Evolutionary conservation across 1,140 invertebrate genomes (phyloP), one percentile per base, ranked within the genome.

Genomic region (Paramacrobiotus metropolitanus): DNA sequence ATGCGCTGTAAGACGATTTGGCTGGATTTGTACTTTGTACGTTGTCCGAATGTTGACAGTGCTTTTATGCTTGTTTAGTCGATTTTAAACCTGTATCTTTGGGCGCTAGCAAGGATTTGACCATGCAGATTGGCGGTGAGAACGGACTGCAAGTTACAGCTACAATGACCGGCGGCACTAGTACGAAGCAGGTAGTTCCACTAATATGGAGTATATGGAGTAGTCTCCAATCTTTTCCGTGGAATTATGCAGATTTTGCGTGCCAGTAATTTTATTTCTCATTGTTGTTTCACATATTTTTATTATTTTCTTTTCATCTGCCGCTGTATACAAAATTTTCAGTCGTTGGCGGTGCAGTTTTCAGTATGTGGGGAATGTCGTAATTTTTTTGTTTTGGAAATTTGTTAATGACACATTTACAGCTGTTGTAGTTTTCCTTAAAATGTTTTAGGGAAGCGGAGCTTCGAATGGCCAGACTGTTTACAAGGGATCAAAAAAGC

Each of bases 71-170:
- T 65, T 79, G 21, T 24, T 21, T 65, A 91, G 87, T 88, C 85
- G 90, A 96, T 75, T 96, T 96, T 71, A 94, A 94, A 73, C 90
- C 91, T 68, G 90, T 90, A 1, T 93, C 88, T 69, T 86, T 94
- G 40, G 90, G 94, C 74, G 81, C 84, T 20, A 85, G 81, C 63
- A 87, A 93, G 76, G 83, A 85, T 74, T 87, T 88, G 24, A 83
- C 78, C 24, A 80, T 96, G 29, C 86, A 92, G 71, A 83, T 94
- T 60, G 86, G 84, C 60, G 78, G 80, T 62, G 87, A 84, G 69
- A 83, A 90, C 60, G 15, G 15, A 24, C 15, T 20, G 74, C 86
- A 87, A 75, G 77, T 80, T 2, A 90, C 87, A 61, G 87, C 95
- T 21, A 89, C 86, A 63, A 85, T 93, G 64, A 89, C 89, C 65